These are phyloP conservation scores for Myotis vivesi DNA, from an alignment of 2,797 vertebrate species.

Conservation along the genomic window DNA sequence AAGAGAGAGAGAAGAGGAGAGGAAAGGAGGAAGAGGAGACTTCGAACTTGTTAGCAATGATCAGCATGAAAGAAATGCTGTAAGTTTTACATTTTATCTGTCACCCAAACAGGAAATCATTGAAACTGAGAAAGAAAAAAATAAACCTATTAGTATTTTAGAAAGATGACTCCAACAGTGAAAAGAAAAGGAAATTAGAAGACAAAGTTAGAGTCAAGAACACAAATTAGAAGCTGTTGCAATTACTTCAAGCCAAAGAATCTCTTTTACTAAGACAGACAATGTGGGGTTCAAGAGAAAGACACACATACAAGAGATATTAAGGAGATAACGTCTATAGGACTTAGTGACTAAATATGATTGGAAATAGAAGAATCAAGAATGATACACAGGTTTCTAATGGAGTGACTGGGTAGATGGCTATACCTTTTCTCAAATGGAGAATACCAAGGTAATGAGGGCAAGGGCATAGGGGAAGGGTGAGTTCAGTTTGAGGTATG, in stretches of 20 bases:
- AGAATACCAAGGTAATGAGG: neutral
- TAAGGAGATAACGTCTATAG: neutral
- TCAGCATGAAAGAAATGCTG: neutral
- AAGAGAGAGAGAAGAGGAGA: neutral
- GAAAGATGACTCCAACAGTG: neutral
- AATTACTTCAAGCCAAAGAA: neutral
- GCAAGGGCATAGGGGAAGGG: neutral
- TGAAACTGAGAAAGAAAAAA: neutral
- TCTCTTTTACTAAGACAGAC: neutral
- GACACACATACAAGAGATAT: neutral
- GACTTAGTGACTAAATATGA: neutral
- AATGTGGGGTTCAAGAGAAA: neutral
- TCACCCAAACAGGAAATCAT: neutral
- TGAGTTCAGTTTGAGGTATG: neutral
- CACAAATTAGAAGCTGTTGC: neutral
- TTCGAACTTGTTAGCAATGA: neutral
- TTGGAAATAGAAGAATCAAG: neutral
- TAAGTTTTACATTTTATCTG: neutral
- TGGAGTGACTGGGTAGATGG: neutral
- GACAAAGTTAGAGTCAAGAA: neutral
- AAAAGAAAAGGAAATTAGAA: neutral
- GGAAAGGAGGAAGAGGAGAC: neutral
- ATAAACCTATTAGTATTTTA: neutral
- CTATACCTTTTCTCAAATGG: neutral
- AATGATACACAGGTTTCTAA: neutral